phyloP scores from a whole-genome alignment of 2,113 vertebrate genomes.

The Rynchops niger region DNA sequence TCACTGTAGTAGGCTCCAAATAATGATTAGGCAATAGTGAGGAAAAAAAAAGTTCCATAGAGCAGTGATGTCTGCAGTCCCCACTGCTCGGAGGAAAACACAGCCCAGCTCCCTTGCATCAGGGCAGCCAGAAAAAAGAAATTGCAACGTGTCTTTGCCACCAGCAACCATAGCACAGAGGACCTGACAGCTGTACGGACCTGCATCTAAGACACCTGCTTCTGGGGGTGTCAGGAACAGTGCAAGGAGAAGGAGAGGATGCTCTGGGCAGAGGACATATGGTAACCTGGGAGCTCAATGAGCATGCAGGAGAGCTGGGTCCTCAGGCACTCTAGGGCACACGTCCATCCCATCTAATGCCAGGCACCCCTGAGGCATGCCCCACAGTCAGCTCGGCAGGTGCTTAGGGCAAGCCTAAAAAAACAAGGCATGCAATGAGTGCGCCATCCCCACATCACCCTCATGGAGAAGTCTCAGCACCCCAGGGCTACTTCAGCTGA shows the following conservation, averaged over 20 bases:
- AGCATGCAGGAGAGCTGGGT: neutral
- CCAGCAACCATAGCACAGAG: rapidly evolving
- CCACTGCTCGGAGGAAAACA: neutral
- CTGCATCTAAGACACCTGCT: neutral
- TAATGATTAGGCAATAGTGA: neutral
- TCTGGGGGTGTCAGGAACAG: neutral
- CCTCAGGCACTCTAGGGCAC: neutral
- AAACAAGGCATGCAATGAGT: neutral
- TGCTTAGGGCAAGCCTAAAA: neutral
- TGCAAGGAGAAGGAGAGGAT: neutral
- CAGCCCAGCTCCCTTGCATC: neutral
- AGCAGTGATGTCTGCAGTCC: neutral
- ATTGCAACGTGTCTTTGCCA: neutral
- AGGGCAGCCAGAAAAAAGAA: neutral
- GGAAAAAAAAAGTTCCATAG: neutral
- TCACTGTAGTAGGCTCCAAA: neutral
- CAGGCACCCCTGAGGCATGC: neutral
- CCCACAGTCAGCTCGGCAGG: rapidly evolving
- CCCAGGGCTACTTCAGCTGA: neutral
- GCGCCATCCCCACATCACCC: neutral
- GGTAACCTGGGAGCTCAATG: neutral
- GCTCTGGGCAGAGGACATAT: neutral
- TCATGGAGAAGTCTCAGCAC: neutral
- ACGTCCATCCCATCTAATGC: neutral
- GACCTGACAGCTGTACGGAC: neutral